Percentiles rank a stretch among this genome's conserved stretches.
phyloP scores from a whole-genome alignment of 2,113 vertebrate genomes.

The Myotis yumanensis region DNA sequence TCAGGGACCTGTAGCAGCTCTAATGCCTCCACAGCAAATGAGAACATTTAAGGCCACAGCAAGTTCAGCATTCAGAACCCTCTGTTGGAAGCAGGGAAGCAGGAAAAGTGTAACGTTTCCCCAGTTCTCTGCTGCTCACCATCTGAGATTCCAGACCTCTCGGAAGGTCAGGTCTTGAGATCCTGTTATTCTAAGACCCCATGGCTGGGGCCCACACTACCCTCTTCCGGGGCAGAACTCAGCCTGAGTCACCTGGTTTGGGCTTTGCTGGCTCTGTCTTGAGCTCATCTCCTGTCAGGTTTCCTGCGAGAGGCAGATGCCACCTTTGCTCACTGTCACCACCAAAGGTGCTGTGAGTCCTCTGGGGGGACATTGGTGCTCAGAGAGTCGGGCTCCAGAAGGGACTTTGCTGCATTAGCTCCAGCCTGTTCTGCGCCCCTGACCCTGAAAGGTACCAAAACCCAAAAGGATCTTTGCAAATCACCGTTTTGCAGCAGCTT shows the following conservation, averaged over 20 bases:
- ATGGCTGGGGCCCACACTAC: not conserved
- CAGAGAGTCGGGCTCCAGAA: not conserved
- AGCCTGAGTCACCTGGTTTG: not conserved
- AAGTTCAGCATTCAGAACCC: not conserved
- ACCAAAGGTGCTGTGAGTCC: fast-evolving
- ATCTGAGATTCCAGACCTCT: not conserved
- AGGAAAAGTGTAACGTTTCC: not conserved
- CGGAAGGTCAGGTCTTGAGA: slow-evolving; percentile 23
- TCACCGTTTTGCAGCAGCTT: not conserved
- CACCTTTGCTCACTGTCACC: not conserved
- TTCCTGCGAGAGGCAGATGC: not conserved
- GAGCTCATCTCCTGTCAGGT: not conserved
- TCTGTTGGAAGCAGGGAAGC: not conserved
- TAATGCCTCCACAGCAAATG: not conserved
- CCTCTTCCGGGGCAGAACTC: not conserved
- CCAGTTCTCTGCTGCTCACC: not conserved
- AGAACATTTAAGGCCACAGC: fast-evolving
- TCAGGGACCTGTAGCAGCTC: not conserved
- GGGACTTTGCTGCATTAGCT: not conserved
- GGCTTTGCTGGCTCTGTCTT: not conserved
- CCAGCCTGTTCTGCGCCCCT: not conserved
- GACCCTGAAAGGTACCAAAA: not conserved
- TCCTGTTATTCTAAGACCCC: slow-evolving; percentile 29
- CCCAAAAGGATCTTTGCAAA: not conserved
- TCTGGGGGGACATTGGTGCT: too few relatives aligned